phyloP scores from a whole-genome alignment of 2,113 vertebrate species.

The Lycaon pictus region DNA sequence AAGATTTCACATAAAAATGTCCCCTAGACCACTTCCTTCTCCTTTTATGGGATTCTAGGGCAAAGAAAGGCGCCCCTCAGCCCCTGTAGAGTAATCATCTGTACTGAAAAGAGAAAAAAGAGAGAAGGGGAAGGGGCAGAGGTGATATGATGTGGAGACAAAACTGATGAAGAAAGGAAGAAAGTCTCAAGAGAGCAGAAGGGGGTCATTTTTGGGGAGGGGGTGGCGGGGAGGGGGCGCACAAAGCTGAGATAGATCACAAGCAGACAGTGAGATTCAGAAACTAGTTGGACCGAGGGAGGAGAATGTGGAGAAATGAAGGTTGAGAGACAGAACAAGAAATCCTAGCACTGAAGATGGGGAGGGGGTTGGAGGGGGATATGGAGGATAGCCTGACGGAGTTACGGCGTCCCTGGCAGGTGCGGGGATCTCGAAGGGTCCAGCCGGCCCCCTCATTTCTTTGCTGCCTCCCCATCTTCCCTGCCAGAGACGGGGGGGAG shows the following conservation, averaged over 20 bases:
- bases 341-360: neutral
- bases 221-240: neutral
- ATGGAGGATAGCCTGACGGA: neutral
- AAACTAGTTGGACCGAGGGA: neutral
- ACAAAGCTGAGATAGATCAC: neutral
- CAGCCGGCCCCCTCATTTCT: neutral
- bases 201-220: neutral
- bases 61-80: neutral
- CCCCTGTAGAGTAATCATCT: neutral
- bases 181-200: neutral
- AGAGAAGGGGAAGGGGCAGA: neutral
- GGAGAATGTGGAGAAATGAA: neutral
- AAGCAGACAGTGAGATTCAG: neutral
- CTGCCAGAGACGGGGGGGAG: constrained; percentile 56
- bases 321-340: neutral
- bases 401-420: neutral
- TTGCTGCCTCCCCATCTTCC: neutral
- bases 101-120: neutral
- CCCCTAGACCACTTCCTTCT: neutral
- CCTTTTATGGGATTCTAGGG: neutral
- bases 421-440: neutral
- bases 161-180: neutral
- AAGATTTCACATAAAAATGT: neutral
- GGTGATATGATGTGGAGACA: neutral
- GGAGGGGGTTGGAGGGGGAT: neutral